These are phyloP conservation scores for Hemaris fuciformis DNA, from an alignment of 2,888 invertebrate genomes.

Conservation along the genomic window DNA sequence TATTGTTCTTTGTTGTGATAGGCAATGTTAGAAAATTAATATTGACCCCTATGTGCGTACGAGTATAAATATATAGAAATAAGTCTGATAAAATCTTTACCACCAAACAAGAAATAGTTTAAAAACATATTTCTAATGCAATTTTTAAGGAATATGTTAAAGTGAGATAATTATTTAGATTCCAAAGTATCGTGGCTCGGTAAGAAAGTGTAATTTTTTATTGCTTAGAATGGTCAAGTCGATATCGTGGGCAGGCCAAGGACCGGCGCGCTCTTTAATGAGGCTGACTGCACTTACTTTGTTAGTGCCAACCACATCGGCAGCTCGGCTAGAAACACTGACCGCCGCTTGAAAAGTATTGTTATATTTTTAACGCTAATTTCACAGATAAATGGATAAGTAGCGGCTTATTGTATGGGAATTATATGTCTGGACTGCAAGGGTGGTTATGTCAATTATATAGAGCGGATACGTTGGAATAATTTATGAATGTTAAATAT, in stretches of 20 bases:
- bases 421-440: not conserved
- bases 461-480: not conserved
- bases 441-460: not conserved
- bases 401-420: not conserved
- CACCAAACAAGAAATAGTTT: too few relatives aligned
- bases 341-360: not conserved
- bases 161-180: too few relatives aligned
- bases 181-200: not conserved
- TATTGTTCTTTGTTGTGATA: too few relatives aligned
- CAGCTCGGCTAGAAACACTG: not conserved
- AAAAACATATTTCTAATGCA: too few relatives aligned
- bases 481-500: not conserved
- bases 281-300: not conserved
- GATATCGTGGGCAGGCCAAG: not conserved
- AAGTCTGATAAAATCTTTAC: too few relatives aligned
- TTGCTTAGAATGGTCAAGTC: not conserved
- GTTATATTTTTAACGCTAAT: constrained; percentile 2
- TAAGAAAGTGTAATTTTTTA: not conserved
- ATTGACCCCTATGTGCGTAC: too few relatives aligned
- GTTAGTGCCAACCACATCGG: not conserved
- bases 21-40: too few relatives aligned
- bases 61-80: too few relatives aligned
- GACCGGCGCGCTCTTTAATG: not conserved
- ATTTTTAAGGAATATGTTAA: too few relatives aligned
- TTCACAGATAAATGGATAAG: constrained; percentile 2